Base-by-base conservation (phyloP, 2,113 vertebrate genomes). In the Entelurus aequoreus region DNA sequence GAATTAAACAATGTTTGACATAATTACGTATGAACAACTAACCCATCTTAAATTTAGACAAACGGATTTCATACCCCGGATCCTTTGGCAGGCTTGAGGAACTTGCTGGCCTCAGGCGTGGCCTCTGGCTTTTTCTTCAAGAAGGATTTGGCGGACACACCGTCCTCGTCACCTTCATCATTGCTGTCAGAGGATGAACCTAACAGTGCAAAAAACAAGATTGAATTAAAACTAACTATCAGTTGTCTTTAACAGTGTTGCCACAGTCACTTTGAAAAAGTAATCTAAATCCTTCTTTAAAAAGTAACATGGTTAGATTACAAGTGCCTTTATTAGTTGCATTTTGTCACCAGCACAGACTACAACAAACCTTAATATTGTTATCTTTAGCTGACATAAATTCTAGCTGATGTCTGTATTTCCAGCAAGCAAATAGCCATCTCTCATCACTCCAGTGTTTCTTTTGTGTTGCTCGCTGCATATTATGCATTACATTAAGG, bases 101-200 rank as follows among this genome's bases (percentile, higher is more conserved):
- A 93, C 76, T 93, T 87, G 76, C 87, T 91, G 70, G 91, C 85
- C 1, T 94, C 93, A 8, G 85, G 79, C 5, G 72, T 49, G 1
- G 72, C 61, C 19, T 91, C 87, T 11, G 90, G 86, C 59, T 94
- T 93, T 70, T 94, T 96, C 87, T 95, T 95, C 51, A 95, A 65
- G 80, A 95, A 95, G 52, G 83, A 50, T 40, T 91, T 88, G 4
- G 90, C 90, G 11, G 92, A 82, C 7, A 86, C 84, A 0, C 84
- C 87, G 0, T 91, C 92, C 1, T 90, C 91, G 0, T 69, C 90
- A 0, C 0, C 71, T 0, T 89, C 89, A 0, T 7, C 85, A 0
- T 90, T 88, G 8, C 87, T 88, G 0, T 89, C 89, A 15, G 90
- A 92, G 13, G 87, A 90, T 0, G 85, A 86, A 5, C 84, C 89